Evolutionary conservation across 30 jellyfish, hydroid and myxozoan genomes (phyloP).

Genomic region (Aurelia coerulea): DNA sequence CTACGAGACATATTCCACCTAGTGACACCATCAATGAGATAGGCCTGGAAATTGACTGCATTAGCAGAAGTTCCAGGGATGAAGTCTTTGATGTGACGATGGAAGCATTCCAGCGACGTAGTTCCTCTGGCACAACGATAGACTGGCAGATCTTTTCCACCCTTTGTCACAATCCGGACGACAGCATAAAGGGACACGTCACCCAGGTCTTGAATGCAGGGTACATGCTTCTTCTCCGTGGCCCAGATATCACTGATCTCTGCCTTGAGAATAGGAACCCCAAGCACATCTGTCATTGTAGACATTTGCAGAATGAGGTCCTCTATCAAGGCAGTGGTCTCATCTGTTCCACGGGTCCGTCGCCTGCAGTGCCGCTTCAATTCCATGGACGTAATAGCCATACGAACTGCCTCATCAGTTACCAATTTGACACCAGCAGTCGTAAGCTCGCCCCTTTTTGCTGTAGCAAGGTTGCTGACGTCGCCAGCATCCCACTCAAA

Average conservation of each 20-base stretch:
- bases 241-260: constrained; percentile 31
- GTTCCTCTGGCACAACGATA: constrained; percentile 71
- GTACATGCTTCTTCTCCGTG: constrained; percentile 55
- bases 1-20: too few relatives aligned
- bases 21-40: too few relatives aligned
- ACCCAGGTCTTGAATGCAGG: constrained; percentile 62
- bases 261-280: constrained; percentile 61
- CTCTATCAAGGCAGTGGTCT: constrained; percentile 23
- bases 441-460: constrained; percentile 46
- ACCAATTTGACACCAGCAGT: constrained; percentile 32
- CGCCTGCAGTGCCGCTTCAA: constrained; percentile 52
- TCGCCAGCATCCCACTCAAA: constrained; percentile 63
- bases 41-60: too few relatives aligned
- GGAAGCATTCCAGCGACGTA: constrained; percentile 39
- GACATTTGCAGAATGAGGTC: constrained; percentile 33
- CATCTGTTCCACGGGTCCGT: constrained; percentile 31
- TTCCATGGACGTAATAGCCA: constrained; percentile 30
- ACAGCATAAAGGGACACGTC: constrained; percentile 38
- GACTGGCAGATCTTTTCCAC: constrained; percentile 43
- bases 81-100: too few relatives aligned
- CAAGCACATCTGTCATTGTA: constrained; percentile 54
- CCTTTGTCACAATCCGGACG: constrained; percentile 31
- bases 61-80: too few relatives aligned
- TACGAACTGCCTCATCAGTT: constrained; percentile 27
- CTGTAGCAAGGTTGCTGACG: constrained; percentile 19